Evolutionary conservation across 2,797 vertebrate genomes (phyloP).

Genomic region (Sebastes trivittatus): DNA sequence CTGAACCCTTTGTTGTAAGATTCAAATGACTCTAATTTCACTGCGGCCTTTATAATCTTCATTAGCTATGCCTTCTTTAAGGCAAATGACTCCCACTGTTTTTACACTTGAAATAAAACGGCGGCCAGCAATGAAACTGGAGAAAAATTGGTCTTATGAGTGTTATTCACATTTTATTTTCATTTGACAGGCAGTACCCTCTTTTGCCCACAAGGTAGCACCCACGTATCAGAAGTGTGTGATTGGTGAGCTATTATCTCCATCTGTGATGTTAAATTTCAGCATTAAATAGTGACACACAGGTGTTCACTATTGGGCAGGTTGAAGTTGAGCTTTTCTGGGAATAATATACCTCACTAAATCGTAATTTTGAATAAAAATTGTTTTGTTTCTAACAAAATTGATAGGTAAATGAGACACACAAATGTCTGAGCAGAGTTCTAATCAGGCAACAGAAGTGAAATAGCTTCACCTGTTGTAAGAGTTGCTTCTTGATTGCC

Average conservation of each 20-base stretch:
- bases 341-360: not conserved
- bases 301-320: not conserved
- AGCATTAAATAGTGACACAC: not conserved
- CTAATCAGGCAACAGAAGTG: not conserved
- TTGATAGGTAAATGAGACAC: not conserved
- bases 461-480: not conserved
- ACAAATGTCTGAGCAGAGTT: fast-evolving
- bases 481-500: not conserved
- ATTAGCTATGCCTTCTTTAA: not conserved
- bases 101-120: slow-evolving; percentile 20
- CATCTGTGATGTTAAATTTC: not conserved
- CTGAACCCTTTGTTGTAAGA: not conserved
- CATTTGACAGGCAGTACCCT: not conserved
- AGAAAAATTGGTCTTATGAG: not conserved
- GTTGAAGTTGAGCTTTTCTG: too few species aligned
- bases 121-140: not conserved
- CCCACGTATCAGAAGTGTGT: not conserved
- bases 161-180: not conserved
- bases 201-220: slow-evolving; percentile 5
- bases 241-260: too few species aligned
- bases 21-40: not conserved
- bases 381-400: not conserved
- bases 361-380: not conserved
- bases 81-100: not conserved
- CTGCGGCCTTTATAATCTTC: not conserved